Percentiles rank a stretch among this genome's conserved stretches.
Evolutionary conservation across 2,888 invertebrate genomes (phyloP).

Genomic region (Mimachlamys varia): DNA sequence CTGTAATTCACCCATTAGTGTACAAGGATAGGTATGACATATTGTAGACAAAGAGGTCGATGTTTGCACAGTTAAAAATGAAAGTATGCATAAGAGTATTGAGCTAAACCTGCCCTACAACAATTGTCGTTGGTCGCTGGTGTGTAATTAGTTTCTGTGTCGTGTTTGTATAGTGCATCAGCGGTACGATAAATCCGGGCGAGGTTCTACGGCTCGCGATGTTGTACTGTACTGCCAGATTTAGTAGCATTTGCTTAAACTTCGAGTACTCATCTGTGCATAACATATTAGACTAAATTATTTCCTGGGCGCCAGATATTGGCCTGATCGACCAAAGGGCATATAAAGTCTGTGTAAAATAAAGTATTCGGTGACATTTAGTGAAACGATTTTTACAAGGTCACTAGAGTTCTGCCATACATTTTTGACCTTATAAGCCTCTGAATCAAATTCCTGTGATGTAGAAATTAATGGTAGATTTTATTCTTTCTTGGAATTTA

Average conservation of each 20-base stretch:
- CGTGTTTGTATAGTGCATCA: neutral
- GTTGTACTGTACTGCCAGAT: neutral
- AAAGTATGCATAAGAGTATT: neutral
- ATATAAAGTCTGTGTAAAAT: neutral
- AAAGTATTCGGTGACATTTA: neutral
- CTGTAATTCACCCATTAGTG: neutral
- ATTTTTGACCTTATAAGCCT: neutral
- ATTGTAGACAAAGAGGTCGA: neutral
- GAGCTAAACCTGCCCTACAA: neutral
- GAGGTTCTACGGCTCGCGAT: neutral
- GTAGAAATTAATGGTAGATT: neutral
- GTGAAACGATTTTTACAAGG: neutral
- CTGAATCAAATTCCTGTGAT: neutral
- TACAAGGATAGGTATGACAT: neutral
- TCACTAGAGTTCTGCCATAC: neutral
- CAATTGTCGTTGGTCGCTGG: neutral
- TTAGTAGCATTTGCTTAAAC: neutral
- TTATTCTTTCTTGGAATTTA: slow-evolving; percentile 29
- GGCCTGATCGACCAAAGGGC: neutral
- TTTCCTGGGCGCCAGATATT: neutral
- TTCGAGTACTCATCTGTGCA: neutral
- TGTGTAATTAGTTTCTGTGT: neutral
- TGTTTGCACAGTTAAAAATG: neutral
- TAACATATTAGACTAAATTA: neutral
- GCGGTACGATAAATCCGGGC: neutral